Percentiles rank a stretch among this genome's conserved stretches.
Conservation (phyloP, 2,113 vertebrate species). For the Tringa solitaria region DNA sequence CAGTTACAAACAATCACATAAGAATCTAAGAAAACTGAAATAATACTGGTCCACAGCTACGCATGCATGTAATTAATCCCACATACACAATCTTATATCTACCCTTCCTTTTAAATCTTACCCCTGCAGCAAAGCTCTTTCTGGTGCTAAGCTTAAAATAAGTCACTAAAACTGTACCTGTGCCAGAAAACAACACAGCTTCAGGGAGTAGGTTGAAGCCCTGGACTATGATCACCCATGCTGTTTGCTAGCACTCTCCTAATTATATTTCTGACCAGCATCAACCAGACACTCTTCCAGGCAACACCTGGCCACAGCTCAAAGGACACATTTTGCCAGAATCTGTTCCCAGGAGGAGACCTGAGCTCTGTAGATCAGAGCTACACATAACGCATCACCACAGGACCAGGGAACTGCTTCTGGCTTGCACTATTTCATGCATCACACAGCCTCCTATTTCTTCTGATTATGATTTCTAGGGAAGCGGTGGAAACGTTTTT, state of each 20-base stretch:
- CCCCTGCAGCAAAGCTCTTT: background rate
- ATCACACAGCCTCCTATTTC: background rate
- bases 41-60: background rate
- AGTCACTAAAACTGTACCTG: background rate
- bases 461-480: background rate
- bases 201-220: background rate
- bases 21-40: background rate
- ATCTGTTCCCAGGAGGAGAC: background rate
- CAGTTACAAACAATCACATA: background rate
- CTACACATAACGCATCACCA: background rate
- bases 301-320: background rate
- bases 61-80: background rate
- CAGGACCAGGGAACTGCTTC: background rate
- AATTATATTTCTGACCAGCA: background rate
- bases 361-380: background rate
- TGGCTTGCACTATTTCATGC: background rate
- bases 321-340: background rate
- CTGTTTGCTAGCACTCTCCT: background rate
- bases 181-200: background rate
- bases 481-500: background rate
- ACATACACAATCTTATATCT: background rate
- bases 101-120: background rate
- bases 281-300: background rate
- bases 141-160: background rate
- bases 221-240: rapidly evolving